These are phyloP conservation scores for Lutra lutra DNA, from an alignment of 2,797 vertebrate genomes.

Conservation along the genomic window DNA sequence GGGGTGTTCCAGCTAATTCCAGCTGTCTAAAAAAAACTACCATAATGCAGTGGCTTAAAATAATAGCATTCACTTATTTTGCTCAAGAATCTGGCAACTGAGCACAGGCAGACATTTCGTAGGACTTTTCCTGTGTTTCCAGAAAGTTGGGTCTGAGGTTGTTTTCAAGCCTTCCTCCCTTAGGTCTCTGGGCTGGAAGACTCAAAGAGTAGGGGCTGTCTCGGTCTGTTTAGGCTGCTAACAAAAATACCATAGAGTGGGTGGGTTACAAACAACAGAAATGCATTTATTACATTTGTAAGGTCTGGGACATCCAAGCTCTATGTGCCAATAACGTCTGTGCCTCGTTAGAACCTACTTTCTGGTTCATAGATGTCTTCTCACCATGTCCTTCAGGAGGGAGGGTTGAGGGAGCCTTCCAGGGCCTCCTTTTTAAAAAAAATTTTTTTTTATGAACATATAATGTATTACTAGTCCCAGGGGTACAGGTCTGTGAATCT, in stretches of 20 bases:
- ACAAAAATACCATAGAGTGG: not conserved
- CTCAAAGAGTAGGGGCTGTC: not conserved
- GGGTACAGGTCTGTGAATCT: too few species aligned
- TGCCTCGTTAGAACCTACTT: not conserved
- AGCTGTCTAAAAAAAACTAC: not conserved
- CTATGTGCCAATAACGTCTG: too few species aligned
- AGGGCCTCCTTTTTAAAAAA: not conserved
- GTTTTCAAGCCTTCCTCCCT: not conserved
- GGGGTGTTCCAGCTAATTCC: not conserved
- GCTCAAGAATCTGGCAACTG: not conserved
- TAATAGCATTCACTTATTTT: not conserved
- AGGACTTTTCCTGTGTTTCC: not conserved
- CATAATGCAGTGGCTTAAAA: not conserved
- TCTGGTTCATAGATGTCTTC: not conserved
- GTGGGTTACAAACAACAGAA: not conserved
- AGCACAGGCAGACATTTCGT: not conserved
- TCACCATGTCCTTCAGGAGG: not conserved
- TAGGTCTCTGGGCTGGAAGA: not conserved
- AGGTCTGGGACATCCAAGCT: not conserved
- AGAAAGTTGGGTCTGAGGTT: not conserved
- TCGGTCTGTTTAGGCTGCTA: accelerated
- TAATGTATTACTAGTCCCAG: too few species aligned
- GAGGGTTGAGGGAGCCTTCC: not conserved
- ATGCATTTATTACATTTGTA: not conserved
- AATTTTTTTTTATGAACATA: too few species aligned